Evolutionary conservation across 2,888 invertebrate species (phyloP).

Genomic region (Macroteleia sp.): DNA sequence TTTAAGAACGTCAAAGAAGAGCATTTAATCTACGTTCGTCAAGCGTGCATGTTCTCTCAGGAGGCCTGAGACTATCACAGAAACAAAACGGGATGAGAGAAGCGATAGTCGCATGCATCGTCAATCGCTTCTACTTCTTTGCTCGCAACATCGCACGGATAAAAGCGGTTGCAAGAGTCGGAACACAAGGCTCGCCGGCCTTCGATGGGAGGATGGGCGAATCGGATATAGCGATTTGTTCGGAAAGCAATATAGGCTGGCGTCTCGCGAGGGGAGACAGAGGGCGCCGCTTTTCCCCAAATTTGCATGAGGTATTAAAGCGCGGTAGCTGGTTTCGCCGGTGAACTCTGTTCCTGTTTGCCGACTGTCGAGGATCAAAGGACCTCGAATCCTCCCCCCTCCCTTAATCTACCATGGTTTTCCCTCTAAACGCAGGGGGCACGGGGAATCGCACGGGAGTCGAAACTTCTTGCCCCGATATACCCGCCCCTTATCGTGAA

Average conservation of each 20-base stretch:
- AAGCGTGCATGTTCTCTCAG: slow-evolving; percentile 31
- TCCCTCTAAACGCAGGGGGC: slow-evolving; percentile 19
- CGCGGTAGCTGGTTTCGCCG: slow-evolving; percentile 80
- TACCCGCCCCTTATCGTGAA: slow-evolving; percentile 9
- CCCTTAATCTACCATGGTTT: slow-evolving; percentile 16
- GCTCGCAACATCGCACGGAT: slow-evolving; percentile 37
- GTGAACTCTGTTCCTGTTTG: slow-evolving; percentile 81
- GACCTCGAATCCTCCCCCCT: slow-evolving; percentile 65
- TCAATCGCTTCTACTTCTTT: slow-evolving; percentile 49
- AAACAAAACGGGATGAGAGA: too few species aligned
- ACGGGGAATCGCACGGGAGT: slow-evolving; percentile 38
- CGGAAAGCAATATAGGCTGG: slow-evolving; percentile 82
- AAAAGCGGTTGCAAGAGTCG: slow-evolving; percentile 45
- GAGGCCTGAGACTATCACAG: slow-evolving; percentile 14
- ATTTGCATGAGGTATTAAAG: slow-evolving; percentile 84
- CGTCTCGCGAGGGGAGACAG: slow-evolving; percentile 69
- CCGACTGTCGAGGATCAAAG: slow-evolving; percentile 83
- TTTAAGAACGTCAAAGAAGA: slow-evolving; percentile 57
- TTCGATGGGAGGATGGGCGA: slow-evolving; percentile 57
- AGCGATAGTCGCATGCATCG: slow-evolving; percentile 36
- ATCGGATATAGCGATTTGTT: slow-evolving; percentile 83
- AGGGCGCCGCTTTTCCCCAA: slow-evolving; percentile 77
- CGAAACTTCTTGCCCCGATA: slow-evolving; percentile 43
- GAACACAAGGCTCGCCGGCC: slow-evolving; percentile 27
- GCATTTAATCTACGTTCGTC: slow-evolving; percentile 42